Conservation (phyloP, 2,888 invertebrate genomes). For the Calliopum simillimum region DNA sequence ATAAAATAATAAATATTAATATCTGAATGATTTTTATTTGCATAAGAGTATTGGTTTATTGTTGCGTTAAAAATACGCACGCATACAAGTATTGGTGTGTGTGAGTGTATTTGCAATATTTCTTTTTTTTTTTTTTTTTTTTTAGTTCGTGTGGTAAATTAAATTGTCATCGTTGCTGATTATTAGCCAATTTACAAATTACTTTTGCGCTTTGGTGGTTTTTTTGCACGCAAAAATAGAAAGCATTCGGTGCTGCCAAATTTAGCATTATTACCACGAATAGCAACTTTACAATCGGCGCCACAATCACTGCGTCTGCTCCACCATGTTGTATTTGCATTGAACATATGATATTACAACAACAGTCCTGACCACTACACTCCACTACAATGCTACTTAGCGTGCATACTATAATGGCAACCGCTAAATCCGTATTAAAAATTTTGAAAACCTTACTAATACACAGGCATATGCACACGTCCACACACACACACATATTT, state of each 20-base stretch:
- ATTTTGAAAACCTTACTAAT: conserved; percentile 11
- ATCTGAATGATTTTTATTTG: conserved; percentile 17
- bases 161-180: conserved; percentile 27
- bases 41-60: conserved; percentile 4
- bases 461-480: conserved; percentile 16
- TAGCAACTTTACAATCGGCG: neutral
- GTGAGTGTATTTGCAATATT: too few relatives aligned
- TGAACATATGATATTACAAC: neutral
- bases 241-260: neutral
- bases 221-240: conserved; percentile 1
- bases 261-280: neutral
- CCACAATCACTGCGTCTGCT: neutral
- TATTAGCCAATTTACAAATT: conserved; percentile 35
- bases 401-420: conserved; percentile 13
- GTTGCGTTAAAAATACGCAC: too few relatives aligned
- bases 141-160: conserved; percentile 15
- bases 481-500: neutral
- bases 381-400: neutral
- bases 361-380: neutral
- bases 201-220: conserved; percentile 31
- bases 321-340: neutral
- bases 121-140: neutral
- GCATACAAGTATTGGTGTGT: too few relatives aligned
- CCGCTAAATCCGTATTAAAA: conserved; percentile 29
- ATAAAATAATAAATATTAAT: conserved; percentile 26